phyloP scores from a whole-genome alignment of 2,888 invertebrate species.

The Aleiodes leptofemur region DNA sequence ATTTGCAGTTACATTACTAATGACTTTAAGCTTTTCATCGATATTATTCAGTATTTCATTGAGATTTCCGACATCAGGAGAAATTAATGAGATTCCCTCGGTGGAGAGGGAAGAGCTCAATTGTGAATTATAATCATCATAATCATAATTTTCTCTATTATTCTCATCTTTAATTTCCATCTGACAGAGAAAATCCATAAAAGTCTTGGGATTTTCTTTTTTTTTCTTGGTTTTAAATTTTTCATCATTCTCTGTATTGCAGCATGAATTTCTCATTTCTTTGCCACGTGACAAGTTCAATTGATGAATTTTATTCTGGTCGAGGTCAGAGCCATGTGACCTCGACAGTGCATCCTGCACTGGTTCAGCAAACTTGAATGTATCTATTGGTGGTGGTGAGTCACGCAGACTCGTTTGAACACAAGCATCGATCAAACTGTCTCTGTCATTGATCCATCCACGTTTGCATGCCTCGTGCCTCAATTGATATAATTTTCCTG shows the following conservation, averaged over 20 bases:
- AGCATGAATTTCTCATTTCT: constrained; percentile 27
- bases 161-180: constrained; percentile 8
- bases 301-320: constrained; percentile 49
- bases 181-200: constrained; percentile 52
- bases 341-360: constrained; percentile 21
- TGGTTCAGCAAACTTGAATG: constrained; percentile 7
- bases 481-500: constrained; percentile 51
- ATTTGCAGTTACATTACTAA: neutral
- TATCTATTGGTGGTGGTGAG: constrained; percentile 23
- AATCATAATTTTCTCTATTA: neutral
- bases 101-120: neutral
- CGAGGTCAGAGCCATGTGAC: constrained; percentile 49
- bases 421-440: constrained; percentile 31
- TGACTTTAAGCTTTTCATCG: constrained; percentile 47
- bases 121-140: constrained; percentile 8
- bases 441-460: neutral
- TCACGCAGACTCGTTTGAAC: constrained; percentile 33
- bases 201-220: constrained; percentile 8
- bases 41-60: constrained; percentile 47
- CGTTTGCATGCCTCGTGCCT: constrained; percentile 46
- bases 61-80: constrained; percentile 33
- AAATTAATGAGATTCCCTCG: neutral
- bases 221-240: no score
- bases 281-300: constrained; percentile 19
- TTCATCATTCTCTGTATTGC: neutral